Percentiles rank a stretch among this genome's conserved stretches.
Conservation (phyloP, 2,113 vertebrate species). For the Muntiacus muntjak region DNA sequence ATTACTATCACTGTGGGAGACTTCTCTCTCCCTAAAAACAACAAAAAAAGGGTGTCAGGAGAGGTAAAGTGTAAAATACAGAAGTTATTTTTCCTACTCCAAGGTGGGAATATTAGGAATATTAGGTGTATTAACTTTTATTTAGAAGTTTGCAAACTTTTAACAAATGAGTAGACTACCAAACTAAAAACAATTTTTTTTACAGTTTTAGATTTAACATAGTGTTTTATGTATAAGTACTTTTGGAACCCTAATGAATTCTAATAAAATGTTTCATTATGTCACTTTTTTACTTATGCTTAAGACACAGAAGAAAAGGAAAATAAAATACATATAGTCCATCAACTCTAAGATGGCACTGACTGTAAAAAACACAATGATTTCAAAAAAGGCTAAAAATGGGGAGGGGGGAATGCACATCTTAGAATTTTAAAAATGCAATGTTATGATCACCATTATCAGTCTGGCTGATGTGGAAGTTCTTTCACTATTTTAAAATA, state of each 20-base stretch:
- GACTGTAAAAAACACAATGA: not conserved
- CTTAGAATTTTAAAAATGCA: not conserved
- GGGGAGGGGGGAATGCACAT: fast-evolving
- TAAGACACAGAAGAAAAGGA: not conserved
- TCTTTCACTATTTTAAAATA: not conserved
- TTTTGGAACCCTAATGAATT: not conserved
- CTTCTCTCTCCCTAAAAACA: constrained; percentile 48
- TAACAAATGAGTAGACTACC: not conserved
- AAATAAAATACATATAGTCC: not conserved
- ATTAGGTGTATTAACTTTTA: constrained; percentile 51
- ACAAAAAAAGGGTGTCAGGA: constrained; percentile 52
- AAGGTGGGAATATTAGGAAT: constrained; percentile 51
- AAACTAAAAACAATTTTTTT: not conserved
- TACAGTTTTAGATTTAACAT: not conserved
- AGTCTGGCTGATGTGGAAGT: not conserved
- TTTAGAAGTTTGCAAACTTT: constrained; percentile 53
- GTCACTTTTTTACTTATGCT: not conserved
- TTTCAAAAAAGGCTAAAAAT: not conserved
- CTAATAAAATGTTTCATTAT: not conserved
- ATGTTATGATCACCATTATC: not conserved
- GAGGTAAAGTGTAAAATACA: constrained; percentile 68
- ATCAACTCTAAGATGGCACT: not conserved
- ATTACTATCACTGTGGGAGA: constrained; percentile 50
- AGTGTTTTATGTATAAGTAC: not conserved
- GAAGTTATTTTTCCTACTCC: constrained; percentile 68